phyloP scores from a whole-genome alignment of 2,888 invertebrate genomes.

The Lasioglossum morio region DNA sequence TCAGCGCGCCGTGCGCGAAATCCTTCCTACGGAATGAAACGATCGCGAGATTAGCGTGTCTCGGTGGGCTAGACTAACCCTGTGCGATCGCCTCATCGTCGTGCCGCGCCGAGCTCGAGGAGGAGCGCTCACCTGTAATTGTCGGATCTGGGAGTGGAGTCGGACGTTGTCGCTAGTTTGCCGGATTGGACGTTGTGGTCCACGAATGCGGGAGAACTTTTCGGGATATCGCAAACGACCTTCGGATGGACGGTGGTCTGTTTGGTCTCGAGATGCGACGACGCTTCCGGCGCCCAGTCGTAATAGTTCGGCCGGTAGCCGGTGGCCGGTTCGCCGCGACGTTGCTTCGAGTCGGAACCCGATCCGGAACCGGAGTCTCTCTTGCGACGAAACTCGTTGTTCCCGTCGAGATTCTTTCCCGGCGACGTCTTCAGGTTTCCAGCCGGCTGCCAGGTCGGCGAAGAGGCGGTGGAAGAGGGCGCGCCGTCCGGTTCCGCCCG shows the following conservation, averaged over 20 bases:
- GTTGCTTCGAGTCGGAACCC: conserved; percentile 75
- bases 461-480: conserved; percentile 86
- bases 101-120: not conserved
- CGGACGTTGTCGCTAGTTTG: conserved; percentile 70
- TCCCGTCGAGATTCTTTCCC: not conserved
- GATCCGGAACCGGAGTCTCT: conserved; percentile 38
- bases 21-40: conserved; percentile 83
- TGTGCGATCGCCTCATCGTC: no score
- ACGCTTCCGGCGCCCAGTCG: conserved; percentile 77
- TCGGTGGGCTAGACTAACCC: no score
- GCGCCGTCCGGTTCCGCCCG: conserved; percentile 92
- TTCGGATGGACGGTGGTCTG: conserved; percentile 86
- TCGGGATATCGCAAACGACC: conserved; percentile 87
- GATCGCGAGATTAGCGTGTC: not conserved
- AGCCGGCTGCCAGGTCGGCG: conserved; percentile 85
- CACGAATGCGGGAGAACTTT: conserved; percentile 79
- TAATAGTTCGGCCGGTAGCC: conserved; percentile 84
- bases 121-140: conserved; percentile 87
- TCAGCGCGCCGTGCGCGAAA: conserved; percentile 89
- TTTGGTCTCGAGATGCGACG: conserved; percentile 76
- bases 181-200: conserved; percentile 72
- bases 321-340: conserved; percentile 86
- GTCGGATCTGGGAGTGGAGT: conserved; percentile 85
- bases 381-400: conserved; percentile 76
- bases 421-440: conserved; percentile 53